phyloP scores from a whole-genome alignment of 2,797 vertebrate genomes.

The Neosilurus hyrtlii region DNA sequence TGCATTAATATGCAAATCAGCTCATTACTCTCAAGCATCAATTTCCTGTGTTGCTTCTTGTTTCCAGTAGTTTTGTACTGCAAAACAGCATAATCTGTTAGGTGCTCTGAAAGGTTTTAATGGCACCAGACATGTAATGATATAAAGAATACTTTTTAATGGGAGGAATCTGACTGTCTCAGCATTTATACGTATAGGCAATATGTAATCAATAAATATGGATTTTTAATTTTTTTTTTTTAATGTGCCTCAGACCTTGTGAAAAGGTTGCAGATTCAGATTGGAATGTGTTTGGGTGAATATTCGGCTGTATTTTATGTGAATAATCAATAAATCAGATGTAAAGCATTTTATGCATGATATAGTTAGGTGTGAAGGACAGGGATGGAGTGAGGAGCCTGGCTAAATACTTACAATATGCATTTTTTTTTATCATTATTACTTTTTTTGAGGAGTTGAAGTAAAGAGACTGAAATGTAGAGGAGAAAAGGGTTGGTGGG shows the following conservation, averaged over 20 bases:
- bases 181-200: neutral
- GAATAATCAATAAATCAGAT: neutral
- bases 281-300: neutral
- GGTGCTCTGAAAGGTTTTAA: neutral
- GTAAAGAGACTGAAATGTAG: neutral
- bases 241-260: neutral
- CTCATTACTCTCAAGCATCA: conserved; percentile 27
- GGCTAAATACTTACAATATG: too few species aligned
- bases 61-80: neutral
- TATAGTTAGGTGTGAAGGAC: neutral
- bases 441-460: neutral
- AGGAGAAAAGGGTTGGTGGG: neutral
- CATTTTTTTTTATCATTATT: neutral
- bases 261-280: neutral
- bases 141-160: neutral
- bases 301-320: neutral
- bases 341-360: neutral
- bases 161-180: neutral
- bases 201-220: neutral
- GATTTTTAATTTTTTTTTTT: too few species aligned
- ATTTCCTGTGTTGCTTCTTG: neutral
- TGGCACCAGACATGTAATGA: neutral
- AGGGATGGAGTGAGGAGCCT: neutral
- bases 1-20: conserved; percentile 27
- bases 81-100: neutral